Base-by-base conservation (phyloP, 2,797 vertebrate species). In the Megaceryle alcyon region DNA sequence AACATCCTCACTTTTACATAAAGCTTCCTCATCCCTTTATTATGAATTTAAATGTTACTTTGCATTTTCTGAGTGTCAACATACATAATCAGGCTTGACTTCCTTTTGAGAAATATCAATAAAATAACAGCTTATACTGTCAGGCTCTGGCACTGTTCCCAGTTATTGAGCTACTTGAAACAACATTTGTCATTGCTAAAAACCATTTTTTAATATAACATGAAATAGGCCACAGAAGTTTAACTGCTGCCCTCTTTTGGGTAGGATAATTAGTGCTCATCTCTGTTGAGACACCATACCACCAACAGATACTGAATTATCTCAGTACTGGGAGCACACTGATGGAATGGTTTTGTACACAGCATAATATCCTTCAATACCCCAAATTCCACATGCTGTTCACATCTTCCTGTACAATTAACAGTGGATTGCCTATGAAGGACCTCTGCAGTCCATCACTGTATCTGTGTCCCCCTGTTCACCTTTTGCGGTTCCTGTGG, bases 211-310 rank as follows among this genome's bases (percentile, higher is more conserved):
- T 41, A 80, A 54, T 70, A 18, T 19, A 76, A 48, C 15, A 53
- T 1, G 13, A 59, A 76, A 64, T 25, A 29, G 0, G 5, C 61
- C 3, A 2, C 86, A 90, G 72, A 57, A 94, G 72, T 75, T 91
- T 61, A 75, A 59, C 92, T 97, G 94, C 94, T 96, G 96, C 94
- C 96, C 96, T 96, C 96, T 94, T 92, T 90, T 66, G 95, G 96
- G 60, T 48, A 78, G 48, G 20, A 86, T 86, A 75, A 90, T 82
- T 72, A 72, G 51, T 90, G 66, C 85, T 94, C 10, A 4, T 59
- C 33, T 78, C 64, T 59, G 28, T 37, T 1, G 2, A 70, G 41
- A 33, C 39, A 11, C 14, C 35, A 7, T 39, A 8, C 72, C 41
- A 33, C 35, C 56, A 33, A 3, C 44, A 56, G 89, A 16, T 4